Conservation (phyloP, 2,113 vertebrate species). For the Corythornis madagascariensis region DNA sequence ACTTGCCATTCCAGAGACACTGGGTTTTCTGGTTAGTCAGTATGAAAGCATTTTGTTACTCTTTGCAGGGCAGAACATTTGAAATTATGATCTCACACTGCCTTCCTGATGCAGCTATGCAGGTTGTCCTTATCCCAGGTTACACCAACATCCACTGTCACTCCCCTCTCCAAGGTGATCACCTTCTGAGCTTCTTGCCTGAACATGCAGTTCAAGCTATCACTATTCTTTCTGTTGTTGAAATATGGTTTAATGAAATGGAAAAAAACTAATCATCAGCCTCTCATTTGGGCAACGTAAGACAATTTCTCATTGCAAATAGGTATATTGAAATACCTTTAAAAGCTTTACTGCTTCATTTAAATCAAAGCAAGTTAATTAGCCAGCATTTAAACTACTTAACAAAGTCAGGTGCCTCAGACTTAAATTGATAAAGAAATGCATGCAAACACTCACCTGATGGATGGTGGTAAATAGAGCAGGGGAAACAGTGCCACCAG, state of each 20-base stretch:
- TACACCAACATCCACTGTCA: neutral
- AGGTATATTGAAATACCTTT: neutral
- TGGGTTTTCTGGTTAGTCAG: neutral
- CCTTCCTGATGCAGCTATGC: neutral
- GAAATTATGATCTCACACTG: neutral
- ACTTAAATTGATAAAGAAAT: neutral
- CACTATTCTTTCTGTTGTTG: neutral
- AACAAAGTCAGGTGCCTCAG: neutral
- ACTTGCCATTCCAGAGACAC: neutral
- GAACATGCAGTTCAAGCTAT: neutral
- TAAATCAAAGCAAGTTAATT: neutral
- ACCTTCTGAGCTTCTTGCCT: neutral
- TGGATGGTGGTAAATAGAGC: neutral
- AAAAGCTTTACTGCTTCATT: neutral
- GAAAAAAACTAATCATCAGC: neutral
- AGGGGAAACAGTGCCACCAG: neutral
- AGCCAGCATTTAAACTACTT: neutral
- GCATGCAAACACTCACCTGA: neutral
- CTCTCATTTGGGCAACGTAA: neutral
- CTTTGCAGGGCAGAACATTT: neutral
- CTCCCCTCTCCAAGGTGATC: neutral
- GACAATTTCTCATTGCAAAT: neutral
- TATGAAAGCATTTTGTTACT: neutral
- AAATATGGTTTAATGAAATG: neutral
- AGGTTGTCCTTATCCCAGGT: neutral